Conservation (phyloP, 2,113 vertebrate genomes). For the Peromyscus leucopus region DNA sequence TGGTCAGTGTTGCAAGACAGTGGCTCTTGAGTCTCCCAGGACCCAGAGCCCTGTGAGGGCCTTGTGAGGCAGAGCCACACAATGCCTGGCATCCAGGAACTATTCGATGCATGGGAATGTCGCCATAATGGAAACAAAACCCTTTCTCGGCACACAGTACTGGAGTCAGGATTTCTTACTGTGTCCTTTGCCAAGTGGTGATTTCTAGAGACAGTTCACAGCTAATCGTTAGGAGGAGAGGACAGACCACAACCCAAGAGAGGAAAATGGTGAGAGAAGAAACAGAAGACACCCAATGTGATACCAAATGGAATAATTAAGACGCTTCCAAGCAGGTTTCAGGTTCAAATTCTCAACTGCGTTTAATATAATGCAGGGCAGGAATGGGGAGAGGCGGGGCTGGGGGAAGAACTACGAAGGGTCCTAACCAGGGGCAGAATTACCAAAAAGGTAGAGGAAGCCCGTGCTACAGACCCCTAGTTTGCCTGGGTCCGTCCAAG, state of each 20-base stretch:
- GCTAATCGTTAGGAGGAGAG: not conserved
- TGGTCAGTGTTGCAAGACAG: not conserved
- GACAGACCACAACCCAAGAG: not conserved
- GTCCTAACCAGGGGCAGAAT: not conserved
- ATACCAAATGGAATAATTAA: too few species aligned
- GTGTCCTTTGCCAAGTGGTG: not conserved
- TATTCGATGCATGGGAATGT: not conserved
- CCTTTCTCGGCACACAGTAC: not conserved
- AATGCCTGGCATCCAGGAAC: not conserved
- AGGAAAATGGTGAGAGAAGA: not conserved
- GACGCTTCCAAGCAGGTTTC: not conserved
- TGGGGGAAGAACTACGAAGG: not conserved
- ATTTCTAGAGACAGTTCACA: not conserved
- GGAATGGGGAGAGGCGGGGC: accelerated
- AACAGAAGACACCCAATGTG: accelerated
- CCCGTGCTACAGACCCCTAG: not conserved
- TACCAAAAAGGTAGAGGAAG: not conserved
- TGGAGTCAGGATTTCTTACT: too few species aligned
- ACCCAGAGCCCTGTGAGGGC: not conserved
- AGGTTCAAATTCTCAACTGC: not conserved
- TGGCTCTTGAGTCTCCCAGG: not conserved
- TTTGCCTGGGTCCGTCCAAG: not conserved
- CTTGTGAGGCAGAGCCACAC: not conserved
- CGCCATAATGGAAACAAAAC: not conserved
- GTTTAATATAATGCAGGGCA: not conserved